These are phyloP conservation scores for Cryptus armator DNA, from an alignment of 2,888 invertebrate genomes.

Conservation along the genomic window DNA sequence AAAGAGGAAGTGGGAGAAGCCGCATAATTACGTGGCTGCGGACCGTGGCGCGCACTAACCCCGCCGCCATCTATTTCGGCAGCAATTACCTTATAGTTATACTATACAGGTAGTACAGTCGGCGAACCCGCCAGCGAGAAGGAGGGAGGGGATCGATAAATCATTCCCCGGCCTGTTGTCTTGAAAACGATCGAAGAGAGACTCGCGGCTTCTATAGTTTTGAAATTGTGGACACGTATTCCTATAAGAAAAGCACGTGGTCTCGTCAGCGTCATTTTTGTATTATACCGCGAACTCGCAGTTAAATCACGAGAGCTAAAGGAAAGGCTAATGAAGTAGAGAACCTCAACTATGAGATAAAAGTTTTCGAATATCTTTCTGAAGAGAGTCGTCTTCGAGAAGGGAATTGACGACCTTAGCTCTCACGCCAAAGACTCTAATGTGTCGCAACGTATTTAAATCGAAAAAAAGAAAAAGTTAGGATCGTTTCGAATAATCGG, in stretches of 20 bases:
- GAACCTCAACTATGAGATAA: too few relatives aligned
- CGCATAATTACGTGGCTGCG: slow-evolving; percentile 76
- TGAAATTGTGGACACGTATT: slow-evolving; percentile 22
- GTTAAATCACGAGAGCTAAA: too few relatives aligned
- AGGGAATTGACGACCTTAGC: too few relatives aligned
- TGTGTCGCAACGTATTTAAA: background rate
- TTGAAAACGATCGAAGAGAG: slow-evolving; percentile 44
- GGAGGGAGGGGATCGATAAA: slow-evolving; percentile 59
- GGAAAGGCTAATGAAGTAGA: too few relatives aligned
- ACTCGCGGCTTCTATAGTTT: background rate
- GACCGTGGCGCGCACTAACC: slow-evolving; percentile 68
- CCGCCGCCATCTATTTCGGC: slow-evolving; percentile 73
- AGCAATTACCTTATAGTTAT: slow-evolving; percentile 70
- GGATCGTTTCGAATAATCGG: slow-evolving; percentile 58
- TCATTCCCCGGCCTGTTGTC: slow-evolving; percentile 50
- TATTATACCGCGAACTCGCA: too few relatives aligned
- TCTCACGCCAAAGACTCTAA: background rate
- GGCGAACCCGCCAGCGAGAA: background rate
- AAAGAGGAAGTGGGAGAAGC: slow-evolving; percentile 72
- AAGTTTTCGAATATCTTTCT: too few relatives aligned
- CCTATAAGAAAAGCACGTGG: background rate
- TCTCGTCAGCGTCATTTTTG: too few relatives aligned
- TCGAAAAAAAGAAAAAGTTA: background rate
- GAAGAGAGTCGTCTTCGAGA: too few relatives aligned
- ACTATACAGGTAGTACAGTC: slow-evolving; percentile 27